These are phyloP conservation scores for Apostichopus leukothele DNA, from an alignment of 53 echinoderm and acorn worm species.

Conservation along the genomic window DNA sequence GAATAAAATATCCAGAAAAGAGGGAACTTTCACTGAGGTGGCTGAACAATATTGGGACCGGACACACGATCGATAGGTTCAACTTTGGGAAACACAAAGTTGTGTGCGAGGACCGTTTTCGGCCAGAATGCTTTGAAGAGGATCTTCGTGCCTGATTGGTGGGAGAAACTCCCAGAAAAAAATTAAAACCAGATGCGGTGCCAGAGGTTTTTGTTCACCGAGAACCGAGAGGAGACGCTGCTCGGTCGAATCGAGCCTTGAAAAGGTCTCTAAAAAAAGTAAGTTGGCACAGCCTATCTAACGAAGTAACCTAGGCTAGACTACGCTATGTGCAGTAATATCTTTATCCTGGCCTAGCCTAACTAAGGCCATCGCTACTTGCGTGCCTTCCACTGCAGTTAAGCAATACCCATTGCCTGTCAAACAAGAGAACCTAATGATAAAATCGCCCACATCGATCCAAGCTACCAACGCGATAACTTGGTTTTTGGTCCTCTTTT, in stretches of 20 bases:
- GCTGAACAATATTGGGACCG: slow-evolving; percentile 11
- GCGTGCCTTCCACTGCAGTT: too few relatives aligned
- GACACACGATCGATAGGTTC: not conserved
- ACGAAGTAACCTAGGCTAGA: too few relatives aligned
- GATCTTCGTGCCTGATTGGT: not conserved
- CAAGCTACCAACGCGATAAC: slow-evolving; percentile 14
- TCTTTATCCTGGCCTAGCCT: too few relatives aligned
- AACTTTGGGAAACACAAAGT: slow-evolving; percentile 15
- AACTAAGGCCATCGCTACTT: too few relatives aligned
- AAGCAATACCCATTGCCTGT: not conserved
- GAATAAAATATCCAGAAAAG: not conserved
- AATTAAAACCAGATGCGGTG: not conserved
- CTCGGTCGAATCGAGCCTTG: not conserved
- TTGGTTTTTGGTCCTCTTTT: not conserved
- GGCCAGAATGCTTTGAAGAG: not conserved
- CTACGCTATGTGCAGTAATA: too few relatives aligned
- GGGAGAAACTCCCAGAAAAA: not conserved
- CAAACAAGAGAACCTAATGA: not conserved
- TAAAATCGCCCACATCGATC: slow-evolving; percentile 1
- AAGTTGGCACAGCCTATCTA: too few relatives aligned
- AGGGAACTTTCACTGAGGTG: not conserved
- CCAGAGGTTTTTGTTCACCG: slow-evolving; percentile 22
- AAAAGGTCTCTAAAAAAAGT: too few relatives aligned
- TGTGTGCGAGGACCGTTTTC: slow-evolving; percentile 1
- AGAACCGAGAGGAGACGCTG: not conserved